Base-by-base conservation (phyloP, 2,888 invertebrate genomes). In the Xiphydria camelus region DNA sequence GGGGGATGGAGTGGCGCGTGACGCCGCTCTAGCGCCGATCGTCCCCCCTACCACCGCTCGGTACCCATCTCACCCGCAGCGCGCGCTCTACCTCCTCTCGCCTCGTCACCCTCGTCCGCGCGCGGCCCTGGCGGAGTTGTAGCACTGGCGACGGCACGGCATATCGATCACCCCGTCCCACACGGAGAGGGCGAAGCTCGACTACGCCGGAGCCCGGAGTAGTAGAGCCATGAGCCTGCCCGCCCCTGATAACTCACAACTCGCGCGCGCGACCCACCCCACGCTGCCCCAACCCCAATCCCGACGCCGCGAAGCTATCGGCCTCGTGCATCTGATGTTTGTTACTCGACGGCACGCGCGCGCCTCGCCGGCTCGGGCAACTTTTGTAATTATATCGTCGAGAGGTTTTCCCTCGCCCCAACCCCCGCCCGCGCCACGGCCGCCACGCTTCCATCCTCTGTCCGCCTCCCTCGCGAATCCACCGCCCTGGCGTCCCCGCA, bases 101-200 rank as follows among this genome's bases (percentile, higher is more conserved):
- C n/a, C n/a, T n/a, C n/a, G n/a, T n/a, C n/a, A n/a, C n/a, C n/a
- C n/a, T n/a, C n/a, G n/a, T n/a, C n/a, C n/a, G n/a, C n/a, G n/a
- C n/a, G n/a, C 48, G 31, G 9, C 37, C 38, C 29, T 25, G 38
- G 38, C 41, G 39, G 15, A 15, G 20, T n/a, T n/a, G 45, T 50
- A 45, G 41, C 43, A 47, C 45, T 47, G 45, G 41, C 43, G 45
- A 45, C 52, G 55, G 49, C 49, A 52, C 42, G 51, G 49, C 49
- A 45, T 55, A 55, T 55, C 55, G 53, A 53, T 51, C 53, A 51
- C 47, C 47, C 37, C 55, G 44, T 45, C 15, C 49, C 51, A 44
- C 34, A 20, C 23, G 23, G 18, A 20, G 26, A 21, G 10, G 21
- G 21, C 17, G 32, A 17, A 41, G 29, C 40, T 35, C 39, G 42